phyloP scores from a whole-genome alignment of 1,140 invertebrate genomes.

The Marisa cornuarietis region DNA sequence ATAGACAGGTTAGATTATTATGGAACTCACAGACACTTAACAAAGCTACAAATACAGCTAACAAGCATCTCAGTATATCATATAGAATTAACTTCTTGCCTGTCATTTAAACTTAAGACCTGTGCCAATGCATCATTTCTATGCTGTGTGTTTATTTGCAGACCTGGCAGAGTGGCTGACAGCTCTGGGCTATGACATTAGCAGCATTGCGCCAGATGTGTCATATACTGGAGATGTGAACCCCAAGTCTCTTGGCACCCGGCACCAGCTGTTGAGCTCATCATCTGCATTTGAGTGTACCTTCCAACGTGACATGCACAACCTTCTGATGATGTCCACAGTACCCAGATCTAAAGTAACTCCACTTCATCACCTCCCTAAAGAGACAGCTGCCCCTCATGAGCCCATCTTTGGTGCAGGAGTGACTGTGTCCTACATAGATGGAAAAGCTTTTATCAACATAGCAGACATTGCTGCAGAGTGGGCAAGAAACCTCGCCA shows the following conservation, averaged over 20 bases:
- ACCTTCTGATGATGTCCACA: conserved; percentile 56
- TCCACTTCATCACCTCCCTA: conserved; percentile 40
- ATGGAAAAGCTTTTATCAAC: conserved; percentile 84
- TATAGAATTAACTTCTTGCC: no score
- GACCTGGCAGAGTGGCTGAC: conserved; percentile 87
- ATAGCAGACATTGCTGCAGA: conserved; percentile 76
- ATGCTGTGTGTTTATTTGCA: conserved; percentile 64
- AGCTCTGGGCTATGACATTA: conserved; percentile 85
- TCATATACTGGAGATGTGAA: conserved; percentile 74
- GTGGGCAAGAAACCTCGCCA: conserved; percentile 90
- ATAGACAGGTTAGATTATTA: no score
- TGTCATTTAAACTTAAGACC: no score
- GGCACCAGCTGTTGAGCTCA: conserved; percentile 72
- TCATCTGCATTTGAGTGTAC: conserved; percentile 65
- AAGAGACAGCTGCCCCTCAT: conserved; percentile 45
- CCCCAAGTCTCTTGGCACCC: conserved; percentile 75
- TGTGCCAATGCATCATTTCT: no score
- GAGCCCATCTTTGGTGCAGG: conserved; percentile 86
- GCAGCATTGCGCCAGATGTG: conserved; percentile 84
- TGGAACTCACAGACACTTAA: no score
- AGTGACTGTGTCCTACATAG: conserved; percentile 83
- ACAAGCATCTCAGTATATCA: no score
- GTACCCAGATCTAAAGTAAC: conserved; percentile 60
- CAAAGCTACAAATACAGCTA: no score
- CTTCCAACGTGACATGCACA: conserved; percentile 62